These are phyloP conservation scores for Caretta caretta DNA, from an alignment of 2,113 vertebrate genomes.

Conservation along the genomic window DNA sequence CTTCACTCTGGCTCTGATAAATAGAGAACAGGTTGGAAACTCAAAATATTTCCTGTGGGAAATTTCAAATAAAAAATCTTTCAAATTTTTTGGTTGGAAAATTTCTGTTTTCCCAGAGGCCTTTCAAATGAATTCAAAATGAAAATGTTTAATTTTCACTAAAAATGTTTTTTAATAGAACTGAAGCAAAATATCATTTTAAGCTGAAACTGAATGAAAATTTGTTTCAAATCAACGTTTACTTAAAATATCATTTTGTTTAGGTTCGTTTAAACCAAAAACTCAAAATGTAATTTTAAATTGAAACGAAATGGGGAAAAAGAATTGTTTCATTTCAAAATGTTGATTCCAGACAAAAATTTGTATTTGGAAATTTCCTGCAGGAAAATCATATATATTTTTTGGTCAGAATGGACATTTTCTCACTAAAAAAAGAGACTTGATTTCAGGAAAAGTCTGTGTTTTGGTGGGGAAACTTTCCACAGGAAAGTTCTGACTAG, in stretches of 20 bases:
- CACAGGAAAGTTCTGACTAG: background rate
- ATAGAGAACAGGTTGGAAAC: background rate
- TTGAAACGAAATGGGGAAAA: background rate
- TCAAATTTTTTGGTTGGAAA: background rate
- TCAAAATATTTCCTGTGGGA: background rate
- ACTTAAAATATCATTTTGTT: background rate
- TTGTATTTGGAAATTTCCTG: background rate
- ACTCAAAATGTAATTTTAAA: background rate
- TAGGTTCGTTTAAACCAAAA: background rate
- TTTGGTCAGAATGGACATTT: background rate
- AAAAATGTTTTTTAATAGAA: background rate
- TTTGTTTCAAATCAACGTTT: background rate
- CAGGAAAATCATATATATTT: background rate
- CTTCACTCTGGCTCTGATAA: background rate
- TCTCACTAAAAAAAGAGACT: background rate
- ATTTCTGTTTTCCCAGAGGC: background rate
- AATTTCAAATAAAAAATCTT: background rate
- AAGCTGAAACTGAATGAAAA: background rate
- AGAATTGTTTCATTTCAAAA: background rate
- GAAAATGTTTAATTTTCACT: background rate
- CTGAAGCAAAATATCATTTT: background rate
- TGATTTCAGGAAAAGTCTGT: accelerated
- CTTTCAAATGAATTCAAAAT: background rate
- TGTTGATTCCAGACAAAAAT: background rate
- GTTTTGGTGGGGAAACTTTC: background rate